These are phyloP conservation scores for Rhopalosiphum padi DNA, from an alignment of 1,140 invertebrate species.

Conservation along the genomic window DNA sequence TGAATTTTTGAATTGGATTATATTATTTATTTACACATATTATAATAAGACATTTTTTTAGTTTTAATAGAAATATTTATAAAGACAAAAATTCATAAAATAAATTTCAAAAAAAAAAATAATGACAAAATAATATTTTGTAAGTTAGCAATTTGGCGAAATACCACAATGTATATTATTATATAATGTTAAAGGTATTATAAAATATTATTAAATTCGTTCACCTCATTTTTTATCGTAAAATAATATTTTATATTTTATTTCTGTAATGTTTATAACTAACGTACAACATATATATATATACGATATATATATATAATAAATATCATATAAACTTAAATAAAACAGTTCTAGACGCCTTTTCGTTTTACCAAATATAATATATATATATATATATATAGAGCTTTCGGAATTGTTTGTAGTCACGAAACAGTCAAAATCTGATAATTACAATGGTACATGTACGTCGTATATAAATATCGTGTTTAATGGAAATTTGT, in stretches of 20 bases:
- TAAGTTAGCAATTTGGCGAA: background rate
- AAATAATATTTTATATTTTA: background rate
- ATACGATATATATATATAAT: background rate
- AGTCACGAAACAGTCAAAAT: constrained; percentile 29
- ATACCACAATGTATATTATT: background rate
- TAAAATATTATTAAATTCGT: background rate
- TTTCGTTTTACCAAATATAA: background rate
- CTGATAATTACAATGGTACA: constrained; percentile 18
- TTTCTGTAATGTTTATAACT: background rate
- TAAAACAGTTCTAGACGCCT: constrained; percentile 19
- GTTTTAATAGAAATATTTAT: background rate
- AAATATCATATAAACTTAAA: background rate
- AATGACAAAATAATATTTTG: background rate
- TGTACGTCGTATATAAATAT: constrained; percentile 2
- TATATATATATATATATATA: background rate
- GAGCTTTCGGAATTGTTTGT: background rate
- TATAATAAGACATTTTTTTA: background rate
- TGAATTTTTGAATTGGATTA: background rate
- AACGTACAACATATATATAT: background rate
- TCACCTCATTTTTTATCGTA: background rate
- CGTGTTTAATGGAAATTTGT: constrained; percentile 42
- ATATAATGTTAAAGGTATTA: too few relatives aligned
- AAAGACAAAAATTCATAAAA: background rate
- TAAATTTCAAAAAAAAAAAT: background rate
- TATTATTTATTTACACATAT: background rate